These are phyloP conservation scores for Aphidoletes aphidimyza DNA, from an alignment of 2,888 invertebrate species.

Conservation along the genomic window DNA sequence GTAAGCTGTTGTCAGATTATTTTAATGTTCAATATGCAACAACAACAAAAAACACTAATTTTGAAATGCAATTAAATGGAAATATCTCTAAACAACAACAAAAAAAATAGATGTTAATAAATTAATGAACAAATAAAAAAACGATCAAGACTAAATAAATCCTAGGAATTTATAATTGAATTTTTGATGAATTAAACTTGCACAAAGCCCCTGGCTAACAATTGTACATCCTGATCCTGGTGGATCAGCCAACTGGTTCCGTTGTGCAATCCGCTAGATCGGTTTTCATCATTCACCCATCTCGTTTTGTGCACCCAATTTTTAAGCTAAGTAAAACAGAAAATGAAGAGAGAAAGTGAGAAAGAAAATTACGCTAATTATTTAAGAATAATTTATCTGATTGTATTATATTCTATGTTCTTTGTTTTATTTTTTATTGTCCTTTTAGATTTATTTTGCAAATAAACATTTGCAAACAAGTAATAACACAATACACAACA, in stretches of 20 bases:
- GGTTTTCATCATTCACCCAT: too few relatives aligned
- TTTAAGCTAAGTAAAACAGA: too few relatives aligned
- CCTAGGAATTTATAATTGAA: neutral
- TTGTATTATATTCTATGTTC: conserved; percentile 3
- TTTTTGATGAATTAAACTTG: neutral
- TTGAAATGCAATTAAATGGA: neutral
- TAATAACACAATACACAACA: too few relatives aligned
- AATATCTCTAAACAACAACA: neutral
- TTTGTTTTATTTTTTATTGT: neutral
- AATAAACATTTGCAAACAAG: too few relatives aligned
- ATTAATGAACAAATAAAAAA: neutral
- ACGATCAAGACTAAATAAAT: neutral
- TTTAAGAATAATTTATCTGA: conserved; percentile 18
- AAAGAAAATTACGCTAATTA: neutral
- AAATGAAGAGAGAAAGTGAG: too few relatives aligned
- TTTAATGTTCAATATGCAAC: neutral
- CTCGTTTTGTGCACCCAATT: neutral
- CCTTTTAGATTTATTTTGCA: neutral
- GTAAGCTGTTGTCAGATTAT: neutral
- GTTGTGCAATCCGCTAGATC: too few relatives aligned
- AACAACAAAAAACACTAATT: neutral
- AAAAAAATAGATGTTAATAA: too few relatives aligned
- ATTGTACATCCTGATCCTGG: too few relatives aligned
- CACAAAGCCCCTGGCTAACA: neutral
- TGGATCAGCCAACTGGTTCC: too few relatives aligned